Evolutionary conservation across 2,113 vertebrate genomes (phyloP).

Genomic region (Notothenia coriiceps): DNA sequence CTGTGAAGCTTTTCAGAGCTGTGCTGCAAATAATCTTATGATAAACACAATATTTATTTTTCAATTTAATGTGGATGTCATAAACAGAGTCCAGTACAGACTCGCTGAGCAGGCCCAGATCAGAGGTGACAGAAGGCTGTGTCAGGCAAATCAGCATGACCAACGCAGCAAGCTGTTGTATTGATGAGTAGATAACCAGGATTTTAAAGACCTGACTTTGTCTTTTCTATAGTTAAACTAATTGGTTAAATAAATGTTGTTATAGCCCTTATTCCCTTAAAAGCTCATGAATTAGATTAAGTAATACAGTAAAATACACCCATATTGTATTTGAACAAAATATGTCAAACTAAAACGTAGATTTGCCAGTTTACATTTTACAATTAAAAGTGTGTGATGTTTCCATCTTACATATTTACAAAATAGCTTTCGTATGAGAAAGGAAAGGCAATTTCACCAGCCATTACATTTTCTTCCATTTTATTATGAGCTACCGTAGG

Average conservation of each 20-base stretch:
- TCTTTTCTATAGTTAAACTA: neutral
- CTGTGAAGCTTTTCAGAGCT: neutral
- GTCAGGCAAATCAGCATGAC: constrained; percentile 72
- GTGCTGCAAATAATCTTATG: neutral
- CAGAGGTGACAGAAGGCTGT: constrained; percentile 76
- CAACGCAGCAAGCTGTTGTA: constrained; percentile 57
- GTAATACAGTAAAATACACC: neutral
- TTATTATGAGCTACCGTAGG: neutral
- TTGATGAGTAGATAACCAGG: constrained; percentile 53
- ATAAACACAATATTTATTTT: neutral
- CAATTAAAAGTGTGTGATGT: neutral
- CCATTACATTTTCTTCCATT: neutral
- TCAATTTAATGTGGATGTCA: neutral
- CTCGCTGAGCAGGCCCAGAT: constrained; percentile 52
- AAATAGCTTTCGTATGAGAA: neutral
- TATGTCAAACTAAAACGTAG: neutral
- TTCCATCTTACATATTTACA: neutral
- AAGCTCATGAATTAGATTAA: neutral
- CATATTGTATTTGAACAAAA: neutral
- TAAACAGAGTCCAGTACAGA: constrained; percentile 1
- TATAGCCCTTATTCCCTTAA: neutral
- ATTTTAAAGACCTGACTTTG: constrained; percentile 32
- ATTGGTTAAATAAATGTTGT: neutral
- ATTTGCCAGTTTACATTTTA: neutral
- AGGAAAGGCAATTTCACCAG: neutral